Percentiles rank a stretch among this genome's conserved stretches.
Evolutionary conservation across 2,797 vertebrate species (phyloP).

Genomic region (Selene dorsalis): DNA sequence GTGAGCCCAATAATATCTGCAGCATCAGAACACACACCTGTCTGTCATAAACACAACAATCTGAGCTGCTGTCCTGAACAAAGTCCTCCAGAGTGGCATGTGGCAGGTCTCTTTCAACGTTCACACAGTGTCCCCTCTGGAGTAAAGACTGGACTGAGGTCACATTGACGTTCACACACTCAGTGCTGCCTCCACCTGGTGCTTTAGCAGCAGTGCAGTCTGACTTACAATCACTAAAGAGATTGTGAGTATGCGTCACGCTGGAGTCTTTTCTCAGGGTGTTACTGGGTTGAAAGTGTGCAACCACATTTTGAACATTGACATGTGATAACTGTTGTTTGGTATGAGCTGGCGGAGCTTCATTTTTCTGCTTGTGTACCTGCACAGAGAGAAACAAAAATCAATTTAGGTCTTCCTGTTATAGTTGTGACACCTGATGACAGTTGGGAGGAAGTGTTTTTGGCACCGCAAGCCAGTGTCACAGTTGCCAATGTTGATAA

Average conservation of each 20-base stretch:
- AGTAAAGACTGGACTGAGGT: conserved; percentile 65
- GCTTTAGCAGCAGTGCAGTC: conserved; percentile 17
- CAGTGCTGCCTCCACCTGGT: conserved; percentile 57
- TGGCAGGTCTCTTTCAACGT: conserved; percentile 82
- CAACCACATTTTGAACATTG: conserved; percentile 78
- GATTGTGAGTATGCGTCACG: not conserved
- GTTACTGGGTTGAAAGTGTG: conserved; percentile 64
- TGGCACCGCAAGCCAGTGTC: conserved; percentile 43
- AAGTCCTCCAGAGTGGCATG: conserved; percentile 84
- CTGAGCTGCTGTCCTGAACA: conserved; percentile 59
- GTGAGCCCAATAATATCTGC: conserved; percentile 83
- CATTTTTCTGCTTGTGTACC: conserved; percentile 57
- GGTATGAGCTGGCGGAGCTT: conserved; percentile 9
- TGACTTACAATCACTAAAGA: not conserved
- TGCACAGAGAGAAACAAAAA: conserved; percentile 50
- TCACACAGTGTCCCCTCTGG: conserved; percentile 57
- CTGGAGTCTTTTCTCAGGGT: not conserved
- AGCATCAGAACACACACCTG: conserved; percentile 84
- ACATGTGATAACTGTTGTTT: conserved; percentile 64
- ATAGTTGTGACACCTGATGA: conserved; percentile 50
- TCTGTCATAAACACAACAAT: conserved; percentile 76
- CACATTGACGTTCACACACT: not conserved
- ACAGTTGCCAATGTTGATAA: conserved; percentile 50
- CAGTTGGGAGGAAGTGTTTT: conserved; percentile 74
- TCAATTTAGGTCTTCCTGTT: conserved; percentile 6